Percentiles rank a stretch among this genome's conserved stretches.
Evolutionary conservation across 2,113 vertebrate genomes (phyloP).

Genomic region (Neotoma lepida): DNA sequence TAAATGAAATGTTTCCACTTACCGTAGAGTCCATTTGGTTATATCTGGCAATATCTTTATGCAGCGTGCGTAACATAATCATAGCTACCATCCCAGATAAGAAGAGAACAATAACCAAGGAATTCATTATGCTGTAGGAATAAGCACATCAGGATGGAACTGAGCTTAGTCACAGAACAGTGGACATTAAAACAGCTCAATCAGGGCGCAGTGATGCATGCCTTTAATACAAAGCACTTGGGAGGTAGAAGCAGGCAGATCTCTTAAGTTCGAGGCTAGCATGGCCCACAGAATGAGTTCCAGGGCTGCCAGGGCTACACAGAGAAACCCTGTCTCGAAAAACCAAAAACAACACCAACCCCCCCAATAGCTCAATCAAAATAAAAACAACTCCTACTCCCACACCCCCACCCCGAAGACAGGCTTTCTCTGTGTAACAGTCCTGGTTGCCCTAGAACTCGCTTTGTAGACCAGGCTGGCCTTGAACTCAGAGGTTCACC

Average conservation of each 20-base stretch:
- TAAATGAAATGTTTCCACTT: constrained; percentile 78
- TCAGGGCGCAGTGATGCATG: rapidly evolving
- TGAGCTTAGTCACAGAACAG: background rate
- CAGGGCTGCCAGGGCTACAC: background rate
- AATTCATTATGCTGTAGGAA: constrained; percentile 96
- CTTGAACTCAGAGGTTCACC: background rate
- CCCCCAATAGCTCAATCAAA: background rate
- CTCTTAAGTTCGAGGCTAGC: background rate
- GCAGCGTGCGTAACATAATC: constrained; percentile 98
- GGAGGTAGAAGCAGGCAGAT: background rate
- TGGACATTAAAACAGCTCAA: constrained; percentile 9
- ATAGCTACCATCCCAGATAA: constrained; percentile 99
- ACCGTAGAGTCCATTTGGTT: constrained; percentile 96
- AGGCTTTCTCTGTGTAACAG: background rate
- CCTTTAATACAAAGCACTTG: background rate
- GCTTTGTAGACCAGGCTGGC: background rate
- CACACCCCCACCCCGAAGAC: too few species aligned
- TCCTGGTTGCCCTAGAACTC: background rate
- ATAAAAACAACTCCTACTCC: background rate
- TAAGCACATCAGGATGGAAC: constrained; percentile 35
- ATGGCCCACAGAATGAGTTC: background rate
- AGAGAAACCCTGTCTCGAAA: background rate
- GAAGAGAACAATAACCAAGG: constrained; percentile 98
- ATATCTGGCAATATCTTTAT: constrained; percentile 99
- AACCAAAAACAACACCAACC: background rate